A percentile compares a stretch with the other conserved stretches of the same genome.
phyloP scores from a whole-genome alignment of 2,888 invertebrate genomes.

The Celastrina argiolus region DNA sequence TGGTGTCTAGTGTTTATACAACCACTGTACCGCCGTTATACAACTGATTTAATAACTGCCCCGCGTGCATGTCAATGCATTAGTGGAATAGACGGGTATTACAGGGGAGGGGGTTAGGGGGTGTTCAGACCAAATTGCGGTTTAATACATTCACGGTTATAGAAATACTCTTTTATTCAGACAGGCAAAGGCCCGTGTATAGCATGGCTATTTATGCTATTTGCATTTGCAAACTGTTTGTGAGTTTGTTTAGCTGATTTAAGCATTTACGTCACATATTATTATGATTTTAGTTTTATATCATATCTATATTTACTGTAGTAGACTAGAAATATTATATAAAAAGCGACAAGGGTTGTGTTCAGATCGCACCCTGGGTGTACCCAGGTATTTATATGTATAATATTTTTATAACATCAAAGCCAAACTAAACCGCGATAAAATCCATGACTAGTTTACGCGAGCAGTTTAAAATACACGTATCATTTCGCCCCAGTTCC shows the following conservation, averaged over 20 bases:
- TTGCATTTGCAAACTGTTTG: not conserved
- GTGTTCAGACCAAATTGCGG: conserved; percentile 36
- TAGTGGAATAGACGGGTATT: conserved; percentile 65
- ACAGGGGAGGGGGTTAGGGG: too few relatives aligned
- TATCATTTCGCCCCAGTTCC: conserved; percentile 55
- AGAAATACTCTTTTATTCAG: conserved; percentile 9
- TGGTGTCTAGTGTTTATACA: conserved; percentile 59
- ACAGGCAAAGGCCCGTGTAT: too few relatives aligned
- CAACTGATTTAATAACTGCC: conserved; percentile 71
- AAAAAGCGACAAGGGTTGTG: too few relatives aligned
- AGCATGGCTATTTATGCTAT: not conserved
- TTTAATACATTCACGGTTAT: conserved; percentile 20
- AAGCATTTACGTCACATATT: too few relatives aligned
- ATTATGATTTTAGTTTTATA: too few relatives aligned
- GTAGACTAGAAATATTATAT: too few relatives aligned
- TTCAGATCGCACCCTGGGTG: too few relatives aligned
- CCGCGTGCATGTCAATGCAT: conserved; percentile 65
- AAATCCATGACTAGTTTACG: not conserved
- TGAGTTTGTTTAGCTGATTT: too few relatives aligned
- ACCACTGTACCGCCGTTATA: not conserved
- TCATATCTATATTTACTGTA: too few relatives aligned
- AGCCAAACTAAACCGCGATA: not conserved
- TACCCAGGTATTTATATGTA: too few relatives aligned
- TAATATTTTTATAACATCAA: not conserved
- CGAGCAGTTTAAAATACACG: conserved; percentile 41